Percentiles rank a stretch among this genome's conserved stretches.
phyloP scores from a whole-genome alignment of 2,888 invertebrate species.

The Chymomyza procnemis region DNA sequence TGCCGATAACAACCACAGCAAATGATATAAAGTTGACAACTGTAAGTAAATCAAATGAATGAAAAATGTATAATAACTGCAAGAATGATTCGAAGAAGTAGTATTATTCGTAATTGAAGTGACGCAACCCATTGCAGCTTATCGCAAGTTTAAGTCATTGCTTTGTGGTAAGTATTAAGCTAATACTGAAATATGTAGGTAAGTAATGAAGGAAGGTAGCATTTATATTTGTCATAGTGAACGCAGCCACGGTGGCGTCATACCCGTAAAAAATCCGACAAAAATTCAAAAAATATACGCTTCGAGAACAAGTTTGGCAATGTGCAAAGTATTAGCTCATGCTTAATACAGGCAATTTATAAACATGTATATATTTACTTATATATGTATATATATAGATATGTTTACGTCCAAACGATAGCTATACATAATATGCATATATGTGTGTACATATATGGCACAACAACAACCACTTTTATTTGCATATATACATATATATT shows the following conservation, averaged over 20 bases:
- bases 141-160: background rate
- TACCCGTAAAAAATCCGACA: slow-evolving; percentile 5
- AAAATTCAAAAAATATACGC: background rate
- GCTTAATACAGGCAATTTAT: background rate
- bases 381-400: background rate
- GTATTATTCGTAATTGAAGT: too few relatives aligned
- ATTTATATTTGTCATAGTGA: slow-evolving; percentile 21
- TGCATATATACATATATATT: background rate
- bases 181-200: background rate
- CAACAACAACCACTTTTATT: background rate
- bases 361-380: background rate
- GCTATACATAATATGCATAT: background rate
- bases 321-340: background rate
- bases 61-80: background rate
- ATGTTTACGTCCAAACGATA: background rate
- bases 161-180: background rate
- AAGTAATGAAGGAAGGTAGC: slow-evolving; percentile 20
- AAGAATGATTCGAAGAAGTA: background rate
- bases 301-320: background rate
- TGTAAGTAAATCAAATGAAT: slow-evolving; percentile 35
- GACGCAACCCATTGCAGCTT: background rate
- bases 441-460: background rate
- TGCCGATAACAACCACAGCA: slow-evolving; percentile 43
- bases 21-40: slow-evolving; percentile 51
- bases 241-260: slow-evolving; percentile 40